Evolutionary conservation across 2,888 invertebrate genomes (phyloP), one percentile per base, ranked within the genome.

Genomic region (Rugalucina vietnamica): DNA sequence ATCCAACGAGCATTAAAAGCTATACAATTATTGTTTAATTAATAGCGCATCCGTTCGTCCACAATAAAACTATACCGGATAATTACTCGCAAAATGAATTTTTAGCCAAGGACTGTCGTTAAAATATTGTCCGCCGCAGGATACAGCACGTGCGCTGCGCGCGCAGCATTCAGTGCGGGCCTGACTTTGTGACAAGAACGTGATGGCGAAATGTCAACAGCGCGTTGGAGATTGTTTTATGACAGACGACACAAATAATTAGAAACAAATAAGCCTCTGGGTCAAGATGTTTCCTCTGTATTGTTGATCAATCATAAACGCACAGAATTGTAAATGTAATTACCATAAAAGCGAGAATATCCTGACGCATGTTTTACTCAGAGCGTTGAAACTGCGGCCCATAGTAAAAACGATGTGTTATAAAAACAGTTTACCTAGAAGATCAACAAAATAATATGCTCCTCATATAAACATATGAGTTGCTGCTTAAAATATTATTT

Each of bases 41-140:
- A 65, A 65, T 65, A 34, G 65, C 21, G 65, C 65, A 65, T 65
- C 65, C 65, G 65, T 65, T 21, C 34, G 4, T 14, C 18, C 65
- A 87, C 78, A 72, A 85, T 87, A 85, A 87, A 87, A 84, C 78
- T 85, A 74, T 76, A 78, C 70, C 81, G 80, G 76, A 70, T 82
- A 87, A 87, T 87, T 85, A 85, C 82, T 37, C 82, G 36, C 76
- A 78, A 84, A 87, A 87, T 87, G 87, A 87, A 82, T 85, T 80
- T 79, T 78, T 80, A 76, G 75, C 87, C 60, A 76, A 76, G 82
- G 77, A 76, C 71, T 60, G 57, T 81, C 84, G 82, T 87, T 87
- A 84, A 82, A 85, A 85, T 82, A 79, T 82, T 84, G 80, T 85
- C 81, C 84, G 81, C 84, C 73, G 69, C 82, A 76, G 84, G 84